Evolutionary conservation across 2,113 vertebrate genomes (phyloP).

Genomic region (Bettongia penicillata): DNA sequence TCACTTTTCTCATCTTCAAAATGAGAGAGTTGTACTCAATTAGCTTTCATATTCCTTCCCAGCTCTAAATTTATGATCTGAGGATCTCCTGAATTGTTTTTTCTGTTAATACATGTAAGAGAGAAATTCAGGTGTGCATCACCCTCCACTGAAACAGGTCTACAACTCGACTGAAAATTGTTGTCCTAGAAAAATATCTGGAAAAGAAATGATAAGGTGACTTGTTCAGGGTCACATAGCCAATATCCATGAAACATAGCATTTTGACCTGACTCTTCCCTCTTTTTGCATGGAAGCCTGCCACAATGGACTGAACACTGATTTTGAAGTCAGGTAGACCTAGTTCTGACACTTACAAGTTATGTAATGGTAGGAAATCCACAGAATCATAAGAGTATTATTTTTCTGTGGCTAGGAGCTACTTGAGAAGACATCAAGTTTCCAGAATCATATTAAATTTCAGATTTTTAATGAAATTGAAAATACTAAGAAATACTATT

Average conservation of each 20-base stretch:
- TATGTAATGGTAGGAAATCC: too few relatives aligned
- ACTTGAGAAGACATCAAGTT: too few relatives aligned
- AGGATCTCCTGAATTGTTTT: neutral
- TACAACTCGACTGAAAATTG: neutral
- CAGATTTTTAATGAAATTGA: too few relatives aligned
- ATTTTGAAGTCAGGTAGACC: too few relatives aligned
- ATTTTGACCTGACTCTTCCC: neutral
- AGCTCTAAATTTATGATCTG: neutral
- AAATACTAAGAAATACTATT: too few relatives aligned
- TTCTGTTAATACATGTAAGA: neutral
- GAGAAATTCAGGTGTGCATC: neutral
- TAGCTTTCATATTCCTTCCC: neutral
- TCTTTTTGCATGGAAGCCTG: neutral
- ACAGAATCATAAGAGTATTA: too few relatives aligned
- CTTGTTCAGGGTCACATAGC: neutral
- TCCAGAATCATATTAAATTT: too few relatives aligned
- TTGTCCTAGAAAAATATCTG: neutral
- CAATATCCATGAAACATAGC: neutral
- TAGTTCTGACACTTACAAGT: too few relatives aligned
- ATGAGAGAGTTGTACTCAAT: fast-evolving
- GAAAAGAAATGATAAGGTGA: neutral
- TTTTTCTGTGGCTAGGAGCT: too few relatives aligned
- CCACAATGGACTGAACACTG: neutral
- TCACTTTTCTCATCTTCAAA: neutral
- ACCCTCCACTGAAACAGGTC: neutral